Conservation (phyloP, 2,113 vertebrate genomes). For the Mus pahari region DNA sequence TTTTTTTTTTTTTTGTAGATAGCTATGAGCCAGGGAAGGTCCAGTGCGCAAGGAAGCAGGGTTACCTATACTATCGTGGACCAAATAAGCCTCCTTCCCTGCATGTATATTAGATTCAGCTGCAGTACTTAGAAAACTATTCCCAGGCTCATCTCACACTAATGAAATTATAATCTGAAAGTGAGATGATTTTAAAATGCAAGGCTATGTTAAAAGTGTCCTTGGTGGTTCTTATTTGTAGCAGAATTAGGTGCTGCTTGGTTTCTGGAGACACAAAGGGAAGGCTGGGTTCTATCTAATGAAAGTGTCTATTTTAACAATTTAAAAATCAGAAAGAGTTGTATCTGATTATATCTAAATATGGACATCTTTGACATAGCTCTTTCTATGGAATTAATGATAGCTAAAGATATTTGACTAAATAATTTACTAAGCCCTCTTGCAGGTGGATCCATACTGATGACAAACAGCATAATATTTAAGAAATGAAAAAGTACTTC, state of each 20-base stretch:
- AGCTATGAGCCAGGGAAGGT: neutral
- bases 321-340: slow-evolving; percentile 49
- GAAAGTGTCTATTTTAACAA: slow-evolving; percentile 25
- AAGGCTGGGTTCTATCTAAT: neutral
- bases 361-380: neutral
- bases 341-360: slow-evolving; percentile 1
- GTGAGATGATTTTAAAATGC: neutral
- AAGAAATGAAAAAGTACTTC: slow-evolving; percentile 54
- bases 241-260: neutral
- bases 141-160: neutral
- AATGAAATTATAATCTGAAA: slow-evolving; percentile 15
- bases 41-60: neutral
- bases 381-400: slow-evolving; percentile 46
- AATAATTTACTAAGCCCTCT: slow-evolving; percentile 59
- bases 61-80: neutral
- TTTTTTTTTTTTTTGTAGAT: neutral
- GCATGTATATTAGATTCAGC: neutral
- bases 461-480: slow-evolving; percentile 65
- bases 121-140: neutral
- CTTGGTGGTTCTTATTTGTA: slow-evolving; percentile 13
- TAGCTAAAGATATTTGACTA: slow-evolving; percentile 55
- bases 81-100: neutral
- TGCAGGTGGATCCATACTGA: slow-evolving; percentile 32
- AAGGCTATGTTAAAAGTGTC: neutral
- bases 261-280: neutral